These are phyloP conservation scores for Rhinopomastus cyanomelas DNA, from an alignment of 2,113 vertebrate genomes.

Conservation along the genomic window DNA sequence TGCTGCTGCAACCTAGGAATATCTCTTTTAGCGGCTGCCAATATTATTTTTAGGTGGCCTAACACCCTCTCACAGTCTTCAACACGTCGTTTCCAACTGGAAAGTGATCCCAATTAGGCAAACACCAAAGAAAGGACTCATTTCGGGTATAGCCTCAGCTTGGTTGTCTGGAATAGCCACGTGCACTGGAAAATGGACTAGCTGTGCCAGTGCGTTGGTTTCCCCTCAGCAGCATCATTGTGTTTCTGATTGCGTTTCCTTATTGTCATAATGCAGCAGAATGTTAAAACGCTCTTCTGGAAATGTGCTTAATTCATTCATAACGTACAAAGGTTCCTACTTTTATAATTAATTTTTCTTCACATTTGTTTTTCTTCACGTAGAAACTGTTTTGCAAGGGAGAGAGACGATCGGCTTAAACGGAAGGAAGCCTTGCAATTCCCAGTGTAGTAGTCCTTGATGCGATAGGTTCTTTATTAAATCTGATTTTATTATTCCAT, in stretches of 20 bases:
- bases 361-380: background rate
- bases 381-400: background rate
- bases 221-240: background rate
- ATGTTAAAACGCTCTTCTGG: background rate
- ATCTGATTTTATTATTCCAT: constrained; percentile 20
- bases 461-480: constrained; percentile 39
- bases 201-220: background rate
- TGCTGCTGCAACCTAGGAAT: background rate
- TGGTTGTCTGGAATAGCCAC: background rate
- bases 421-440: constrained; percentile 21
- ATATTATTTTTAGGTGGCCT: background rate
- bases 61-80: background rate
- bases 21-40: background rate
- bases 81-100: background rate
- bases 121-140: background rate
- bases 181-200: background rate
- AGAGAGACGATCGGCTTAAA: background rate
- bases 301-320: background rate
- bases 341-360: constrained; percentile 11
- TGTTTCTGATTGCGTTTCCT: background rate
- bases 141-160: background rate
- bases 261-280: background rate
- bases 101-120: background rate
- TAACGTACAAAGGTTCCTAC: background rate
- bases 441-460: constrained; percentile 32